Evolutionary conservation across 2,888 invertebrate genomes (phyloP), one percentile per base, ranked within the genome.

Genomic region (Antheraea assamensis): DNA sequence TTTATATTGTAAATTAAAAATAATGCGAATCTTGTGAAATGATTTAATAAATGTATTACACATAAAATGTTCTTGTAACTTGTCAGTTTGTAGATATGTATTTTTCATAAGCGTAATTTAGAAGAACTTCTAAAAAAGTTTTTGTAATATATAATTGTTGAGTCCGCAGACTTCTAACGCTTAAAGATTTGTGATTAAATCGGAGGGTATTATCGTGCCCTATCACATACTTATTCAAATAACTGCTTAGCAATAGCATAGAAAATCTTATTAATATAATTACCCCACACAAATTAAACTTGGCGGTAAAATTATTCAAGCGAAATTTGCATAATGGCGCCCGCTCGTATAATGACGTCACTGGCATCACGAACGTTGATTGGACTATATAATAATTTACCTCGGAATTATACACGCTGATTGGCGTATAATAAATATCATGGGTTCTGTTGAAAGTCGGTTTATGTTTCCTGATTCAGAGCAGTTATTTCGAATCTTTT

Each of bases 271-370:
- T 64, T 64, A 64, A 64, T 17, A 27, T 30, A 64, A 64, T 64
- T 30, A 24, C 30, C 15, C 3, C 17, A 64, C 17, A 64, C 61
- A 64, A 64, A 30, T 64, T 64, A 64, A 64, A 64, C 30, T 64
- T 64, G 5, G 17, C 30, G 17, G 61, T 64, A 5, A 30, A 64
- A 19, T 64, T 64, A 30, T 64, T 64, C 30, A 30, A 64, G 61
- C 30, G 15, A 64, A 13, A 64, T 64, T 64, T 64, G 1, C 61
- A 64, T 64, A 83, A 80, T 76, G 64, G 75, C 75, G 70, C 74
- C 80, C 82, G 78, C 72, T 76, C 76, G 76, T 78, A 76, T 78
- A 77, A 82, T 83, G 80, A 81, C 81, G 79, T 82, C 75, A 72
- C 72, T 76, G 73, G 74, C 72, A 75, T 74, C 75, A 73, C 68